Evolutionary conservation across 2,888 invertebrate species (phyloP), one percentile per base, ranked within the genome.

Genomic region (Caenorhabditis sinica): DNA sequence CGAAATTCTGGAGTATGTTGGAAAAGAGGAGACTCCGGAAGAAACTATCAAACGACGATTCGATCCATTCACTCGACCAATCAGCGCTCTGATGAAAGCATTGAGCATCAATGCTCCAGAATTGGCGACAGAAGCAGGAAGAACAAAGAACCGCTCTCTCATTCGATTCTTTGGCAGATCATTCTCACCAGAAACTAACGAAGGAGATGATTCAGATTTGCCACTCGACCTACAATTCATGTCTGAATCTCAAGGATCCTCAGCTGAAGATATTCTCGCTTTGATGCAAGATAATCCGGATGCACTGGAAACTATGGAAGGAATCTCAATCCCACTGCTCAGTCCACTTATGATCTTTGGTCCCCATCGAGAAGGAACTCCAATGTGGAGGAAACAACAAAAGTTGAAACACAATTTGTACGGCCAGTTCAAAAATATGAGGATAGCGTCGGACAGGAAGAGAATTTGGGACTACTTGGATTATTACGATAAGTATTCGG

Each of bases 211-310:
- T 20, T 66, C 74, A 5, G 40, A 73, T 8, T 75, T 58, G 17
- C 73, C 60, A 2, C 40, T 11, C 13, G n/a, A 30, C 5, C 5
- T 13, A 40, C 43, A 49, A 8, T 6, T 65, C 11, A 33, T 65
- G 6, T 74, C 73, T 1, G 23, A 61, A 1, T 80, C 84, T 0
- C 80, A 80, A 36, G 74, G 79, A 23, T 84, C 84, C 0, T 84
- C 84, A 0, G 84, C 84, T 4, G 84, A 84, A 56, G 84, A 84
- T 43, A 80, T 80, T 53, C 17, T 80, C 3, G 84, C 83, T 40
- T 17, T 79, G 49, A 68, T 79, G 49, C 40, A 72, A 56, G 40
- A 33, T 17, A 15, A 76, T 30, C 65, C 63, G 3, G 33, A 72
- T 23, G 72, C 65, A 15, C 45, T 58, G 4, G 49, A 69, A 30